These are phyloP conservation scores for Stichopus chloronotus DNA, from an alignment of 35 echinoderm and acorn worm species.

Conservation along the genomic window DNA sequence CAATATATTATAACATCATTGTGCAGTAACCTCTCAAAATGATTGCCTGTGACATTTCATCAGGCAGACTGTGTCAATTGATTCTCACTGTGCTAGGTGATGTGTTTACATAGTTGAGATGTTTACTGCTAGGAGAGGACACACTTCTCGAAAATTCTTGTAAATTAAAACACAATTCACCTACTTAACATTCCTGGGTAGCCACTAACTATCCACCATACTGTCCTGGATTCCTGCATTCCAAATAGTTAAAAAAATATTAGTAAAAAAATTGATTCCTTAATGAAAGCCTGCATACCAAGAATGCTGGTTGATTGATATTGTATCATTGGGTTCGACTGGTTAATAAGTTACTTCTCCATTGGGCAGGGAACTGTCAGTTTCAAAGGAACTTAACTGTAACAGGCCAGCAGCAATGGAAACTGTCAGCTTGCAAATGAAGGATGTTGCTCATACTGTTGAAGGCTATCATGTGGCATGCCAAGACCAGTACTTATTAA, in stretches of 20 bases:
- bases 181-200: conserved; percentile 13
- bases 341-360: neutral
- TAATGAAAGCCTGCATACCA: conserved; percentile 6
- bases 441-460: neutral
- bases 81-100: neutral
- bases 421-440: neutral
- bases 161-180: conserved; percentile 24
- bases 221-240: conserved; percentile 22
- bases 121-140: neutral
- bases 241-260: conserved; percentile 45
- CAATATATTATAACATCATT: no score
- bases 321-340: neutral
- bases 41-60: no score
- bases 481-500: neutral
- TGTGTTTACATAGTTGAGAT: neutral
- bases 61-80: neutral
- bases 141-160: neutral
- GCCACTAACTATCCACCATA: neutral
- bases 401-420: neutral
- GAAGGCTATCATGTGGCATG: neutral
- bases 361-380: neutral
- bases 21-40: no score
- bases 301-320: neutral
- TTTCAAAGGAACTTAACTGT: neutral
- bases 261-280: conserved; percentile 18